Conservation (phyloP, 2,113 vertebrate genomes). For the Diadophis punctatus region DNA sequence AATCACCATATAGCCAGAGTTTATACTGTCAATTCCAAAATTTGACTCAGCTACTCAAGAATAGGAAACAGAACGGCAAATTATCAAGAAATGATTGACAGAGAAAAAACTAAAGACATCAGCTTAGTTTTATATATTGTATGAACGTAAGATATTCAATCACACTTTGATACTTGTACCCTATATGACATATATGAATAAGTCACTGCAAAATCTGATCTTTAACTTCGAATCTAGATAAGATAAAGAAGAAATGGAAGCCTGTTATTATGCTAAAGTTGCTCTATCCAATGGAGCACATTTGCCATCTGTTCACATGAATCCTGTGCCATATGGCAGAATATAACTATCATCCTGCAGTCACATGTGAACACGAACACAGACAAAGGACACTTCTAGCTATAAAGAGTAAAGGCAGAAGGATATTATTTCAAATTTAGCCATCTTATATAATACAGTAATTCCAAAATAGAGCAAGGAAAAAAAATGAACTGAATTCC, state of each 20-base stretch:
- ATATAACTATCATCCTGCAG: neutral
- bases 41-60: neutral
- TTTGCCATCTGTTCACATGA: slow-evolving; percentile 16
- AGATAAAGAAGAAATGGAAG: neutral
- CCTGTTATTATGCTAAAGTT: neutral
- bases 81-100: neutral
- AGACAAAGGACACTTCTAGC: neutral
- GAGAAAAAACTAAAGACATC: neutral
- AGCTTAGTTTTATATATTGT: neutral
- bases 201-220: neutral
- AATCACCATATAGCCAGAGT: slow-evolving; percentile 24
- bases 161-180: neutral
- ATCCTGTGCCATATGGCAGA: neutral
- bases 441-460: neutral
- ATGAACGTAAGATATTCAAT: neutral
- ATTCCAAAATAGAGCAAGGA: neutral
- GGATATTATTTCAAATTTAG: neutral
- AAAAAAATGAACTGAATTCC: neutral
- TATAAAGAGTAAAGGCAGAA: neutral
- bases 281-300: neutral
- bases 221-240: neutral
- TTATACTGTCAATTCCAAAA: neutral
- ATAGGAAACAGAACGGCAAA: neutral
- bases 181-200: neutral
- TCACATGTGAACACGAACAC: neutral